A percentile compares a stretch with the other conserved stretches of the same genome.
phyloP scores from a whole-genome alignment of 1,140 invertebrate genomes.

The Gonatopus flavifemur region DNA sequence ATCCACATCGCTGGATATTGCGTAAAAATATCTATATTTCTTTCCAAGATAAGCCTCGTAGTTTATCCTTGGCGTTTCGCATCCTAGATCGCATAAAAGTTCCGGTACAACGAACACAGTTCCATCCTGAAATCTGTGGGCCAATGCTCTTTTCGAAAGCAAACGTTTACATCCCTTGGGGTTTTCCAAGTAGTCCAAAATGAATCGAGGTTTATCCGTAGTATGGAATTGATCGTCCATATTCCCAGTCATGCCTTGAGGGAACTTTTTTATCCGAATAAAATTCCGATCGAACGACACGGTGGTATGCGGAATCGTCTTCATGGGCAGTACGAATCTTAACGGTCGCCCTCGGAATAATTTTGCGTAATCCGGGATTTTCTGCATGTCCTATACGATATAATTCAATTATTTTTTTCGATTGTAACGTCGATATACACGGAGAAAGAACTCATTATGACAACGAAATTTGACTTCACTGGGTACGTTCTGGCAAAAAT shows the following conservation, averaged over 20 bases:
- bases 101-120: conserved; percentile 66
- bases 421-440: no score
- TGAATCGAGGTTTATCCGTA: no score
- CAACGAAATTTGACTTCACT: no score
- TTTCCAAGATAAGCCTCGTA: conserved; percentile 70
- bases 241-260: conserved; percentile 13
- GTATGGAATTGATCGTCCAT: no score
- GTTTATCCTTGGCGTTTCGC: conserved; percentile 82
- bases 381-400: conserved; percentile 67
- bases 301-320: conserved; percentile 11
- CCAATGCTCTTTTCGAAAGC: conserved; percentile 55
- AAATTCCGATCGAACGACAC: conserved; percentile 49
- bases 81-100: conserved; percentile 72
- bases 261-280: conserved; percentile 48
- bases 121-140: conserved; percentile 55
- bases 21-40: conserved; percentile 84
- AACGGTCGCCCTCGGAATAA: conserved; percentile 77
- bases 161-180: conserved; percentile 13
- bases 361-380: conserved; percentile 76
- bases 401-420: no score
- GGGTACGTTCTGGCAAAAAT: no score
- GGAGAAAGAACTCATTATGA: no score
- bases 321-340: conserved; percentile 70
- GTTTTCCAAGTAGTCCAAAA: no score
- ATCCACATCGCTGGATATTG: conserved; percentile 85